phyloP scores from a whole-genome alignment of 2,888 invertebrate species.

The Eugnorisma glareosa region DNA sequence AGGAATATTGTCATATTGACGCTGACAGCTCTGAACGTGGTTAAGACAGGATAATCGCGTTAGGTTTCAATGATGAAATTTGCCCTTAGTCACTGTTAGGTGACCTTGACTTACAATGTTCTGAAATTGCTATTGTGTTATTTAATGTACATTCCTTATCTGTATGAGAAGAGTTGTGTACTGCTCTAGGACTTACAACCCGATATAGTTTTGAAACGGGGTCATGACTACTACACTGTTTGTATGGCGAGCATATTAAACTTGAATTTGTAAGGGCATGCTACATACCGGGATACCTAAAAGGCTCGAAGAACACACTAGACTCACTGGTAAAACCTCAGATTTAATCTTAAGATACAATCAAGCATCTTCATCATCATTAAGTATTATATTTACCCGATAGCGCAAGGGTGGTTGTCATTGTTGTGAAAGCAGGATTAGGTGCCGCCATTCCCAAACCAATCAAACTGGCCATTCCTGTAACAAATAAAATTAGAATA shows the following conservation, averaged over 20 bases:
- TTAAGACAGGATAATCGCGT: too few species aligned
- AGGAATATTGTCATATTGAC: too few species aligned
- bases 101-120: constrained; percentile 2
- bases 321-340: not conserved
- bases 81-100: too few species aligned
- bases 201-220: not conserved
- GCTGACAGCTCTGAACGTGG: too few species aligned
- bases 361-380: not conserved
- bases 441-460: constrained; percentile 94
- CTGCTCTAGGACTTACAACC: not conserved
- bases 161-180: not conserved
- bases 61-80: too few species aligned
- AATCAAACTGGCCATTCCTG: constrained; percentile 93
- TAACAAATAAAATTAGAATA: constrained; percentile 42
- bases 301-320: not conserved
- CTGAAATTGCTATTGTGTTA: constrained; percentile 1
- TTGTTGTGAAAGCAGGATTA: constrained; percentile 95
- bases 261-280: not conserved
- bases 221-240: constrained; percentile 23
- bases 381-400: constrained; percentile 89
- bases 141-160: constrained; percentile 14
- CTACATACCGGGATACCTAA: not conserved
- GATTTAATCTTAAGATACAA: not conserved
- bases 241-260: not conserved
- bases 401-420: constrained; percentile 96